Percentiles rank a stretch among this genome's conserved stretches.
Conservation (phyloP, 2,797 vertebrate genomes). For the Poecilia wingei region DNA sequence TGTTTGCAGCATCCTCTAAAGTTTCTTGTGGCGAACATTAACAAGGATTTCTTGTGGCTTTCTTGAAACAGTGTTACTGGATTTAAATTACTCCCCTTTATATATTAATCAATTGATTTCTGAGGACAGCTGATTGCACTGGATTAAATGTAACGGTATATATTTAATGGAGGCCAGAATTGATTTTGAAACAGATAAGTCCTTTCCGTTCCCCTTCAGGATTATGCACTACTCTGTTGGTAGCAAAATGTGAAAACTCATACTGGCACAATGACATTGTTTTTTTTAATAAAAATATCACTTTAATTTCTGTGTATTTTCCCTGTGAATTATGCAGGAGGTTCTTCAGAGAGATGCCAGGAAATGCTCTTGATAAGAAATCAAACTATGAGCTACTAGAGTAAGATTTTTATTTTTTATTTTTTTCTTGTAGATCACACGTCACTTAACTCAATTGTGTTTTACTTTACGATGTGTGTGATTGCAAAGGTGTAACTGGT, state of each 20-base stretch:
- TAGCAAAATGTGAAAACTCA: neutral
- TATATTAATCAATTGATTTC: neutral
- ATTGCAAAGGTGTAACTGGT: neutral
- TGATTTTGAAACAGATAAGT: neutral
- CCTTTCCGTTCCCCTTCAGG: neutral
- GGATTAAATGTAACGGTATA: neutral
- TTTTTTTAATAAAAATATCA: neutral
- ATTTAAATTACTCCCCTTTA: neutral
- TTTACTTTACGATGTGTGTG: neutral
- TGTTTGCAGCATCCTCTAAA: neutral
- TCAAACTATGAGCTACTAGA: conserved; percentile 98
- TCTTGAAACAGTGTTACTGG: neutral
- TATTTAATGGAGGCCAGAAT: neutral
- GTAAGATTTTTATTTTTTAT: conserved; percentile 79
- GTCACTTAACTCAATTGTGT: neutral
- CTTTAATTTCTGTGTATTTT: conserved; percentile 13
- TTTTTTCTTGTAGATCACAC: neutral
- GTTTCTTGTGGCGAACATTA: neutral
- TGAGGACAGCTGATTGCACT: neutral
- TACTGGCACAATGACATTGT: neutral
- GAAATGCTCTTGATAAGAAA: conserved; percentile 98
- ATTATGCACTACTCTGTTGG: neutral
- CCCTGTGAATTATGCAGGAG: conserved; percentile 81
- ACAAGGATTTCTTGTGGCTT: neutral
- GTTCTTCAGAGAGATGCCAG: conserved; percentile 97